Percentiles rank a stretch among this genome's conserved stretches.
Conservation (phyloP, 2,888 invertebrate species). For the Leucozona laternaria region DNA sequence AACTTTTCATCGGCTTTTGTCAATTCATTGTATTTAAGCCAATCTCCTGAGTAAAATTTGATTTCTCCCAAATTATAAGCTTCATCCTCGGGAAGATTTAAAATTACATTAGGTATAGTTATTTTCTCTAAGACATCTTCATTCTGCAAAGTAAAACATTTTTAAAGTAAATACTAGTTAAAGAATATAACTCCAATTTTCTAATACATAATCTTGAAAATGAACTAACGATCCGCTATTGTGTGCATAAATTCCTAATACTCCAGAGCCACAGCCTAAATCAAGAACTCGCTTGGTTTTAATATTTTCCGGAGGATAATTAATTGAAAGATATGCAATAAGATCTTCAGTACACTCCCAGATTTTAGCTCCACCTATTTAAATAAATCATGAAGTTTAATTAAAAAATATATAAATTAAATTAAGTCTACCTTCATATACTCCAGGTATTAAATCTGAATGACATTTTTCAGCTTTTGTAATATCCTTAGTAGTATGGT, state of each 20-base stretch:
- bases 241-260: conserved; percentile 92
- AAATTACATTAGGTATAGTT: conserved; percentile 92
- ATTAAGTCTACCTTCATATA: conserved; percentile 89
- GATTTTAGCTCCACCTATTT: conserved; percentile 94
- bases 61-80: conserved; percentile 32
- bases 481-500: conserved; percentile 80
- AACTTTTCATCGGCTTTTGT: conserved; percentile 85
- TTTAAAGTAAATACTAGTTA: neutral
- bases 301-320: conserved; percentile 81
- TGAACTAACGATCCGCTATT: conserved; percentile 88
- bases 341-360: conserved; percentile 98
- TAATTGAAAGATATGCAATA: conserved; percentile 86
- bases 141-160: conserved; percentile 86
- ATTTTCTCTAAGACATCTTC: conserved; percentile 90
- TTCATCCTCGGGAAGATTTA: conserved; percentile 85
- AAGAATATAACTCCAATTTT: neutral
- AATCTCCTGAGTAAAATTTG: conserved; percentile 90
- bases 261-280: conserved; percentile 96
- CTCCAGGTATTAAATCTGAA: conserved; percentile 90
- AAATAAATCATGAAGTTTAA: neutral
- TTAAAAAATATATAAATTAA: neutral
- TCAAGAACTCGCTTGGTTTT: conserved; percentile 89
- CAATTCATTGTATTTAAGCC: conserved; percentile 86
- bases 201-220: conserved; percentile 98
- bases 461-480: conserved; percentile 86